Evolutionary conservation across 2,113 vertebrate genomes (phyloP).

Genomic region (Phycodurus eques): DNA sequence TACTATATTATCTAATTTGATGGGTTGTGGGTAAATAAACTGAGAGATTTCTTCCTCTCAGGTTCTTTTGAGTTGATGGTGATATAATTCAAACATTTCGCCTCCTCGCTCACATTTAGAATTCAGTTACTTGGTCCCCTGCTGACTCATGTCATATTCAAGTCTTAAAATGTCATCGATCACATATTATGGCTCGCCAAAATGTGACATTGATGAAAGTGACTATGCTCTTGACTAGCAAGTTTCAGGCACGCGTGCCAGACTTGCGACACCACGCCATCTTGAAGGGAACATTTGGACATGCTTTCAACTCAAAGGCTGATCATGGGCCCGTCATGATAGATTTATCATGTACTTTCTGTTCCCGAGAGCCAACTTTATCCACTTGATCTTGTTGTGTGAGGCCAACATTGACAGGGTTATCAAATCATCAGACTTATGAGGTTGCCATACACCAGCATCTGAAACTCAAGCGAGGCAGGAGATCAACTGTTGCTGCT

Average conservation of each 20-base stretch:
- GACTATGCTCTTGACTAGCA: constrained; percentile 15
- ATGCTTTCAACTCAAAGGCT: not conserved
- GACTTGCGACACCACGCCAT: constrained; percentile 13
- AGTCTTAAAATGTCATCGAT: not conserved
- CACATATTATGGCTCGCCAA: constrained; percentile 9
- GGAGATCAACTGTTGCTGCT: not conserved
- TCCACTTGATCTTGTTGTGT: constrained; percentile 49
- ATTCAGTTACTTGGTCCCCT: not conserved
- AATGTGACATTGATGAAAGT: constrained; percentile 12
- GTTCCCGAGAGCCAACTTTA: constrained; percentile 24
- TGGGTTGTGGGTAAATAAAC: not conserved
- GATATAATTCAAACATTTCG: not conserved
- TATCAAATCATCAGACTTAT: constrained; percentile 32
- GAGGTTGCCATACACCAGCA: constrained; percentile 21
- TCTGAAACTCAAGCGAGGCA: constrained; percentile 23
- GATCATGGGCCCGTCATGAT: not conserved
- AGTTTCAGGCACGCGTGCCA: constrained; percentile 20
- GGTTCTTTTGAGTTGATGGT: not conserved
- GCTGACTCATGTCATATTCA: not conserved
- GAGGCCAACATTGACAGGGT: constrained; percentile 15
- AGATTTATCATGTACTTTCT: not conserved
- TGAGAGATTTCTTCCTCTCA: not conserved
- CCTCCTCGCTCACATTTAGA: not conserved
- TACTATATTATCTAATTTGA: not conserved
- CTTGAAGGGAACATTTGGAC: constrained; percentile 21